These are phyloP conservation scores for Prosapia bicincta DNA, from an alignment of 2,888 invertebrate species.

Conservation along the genomic window DNA sequence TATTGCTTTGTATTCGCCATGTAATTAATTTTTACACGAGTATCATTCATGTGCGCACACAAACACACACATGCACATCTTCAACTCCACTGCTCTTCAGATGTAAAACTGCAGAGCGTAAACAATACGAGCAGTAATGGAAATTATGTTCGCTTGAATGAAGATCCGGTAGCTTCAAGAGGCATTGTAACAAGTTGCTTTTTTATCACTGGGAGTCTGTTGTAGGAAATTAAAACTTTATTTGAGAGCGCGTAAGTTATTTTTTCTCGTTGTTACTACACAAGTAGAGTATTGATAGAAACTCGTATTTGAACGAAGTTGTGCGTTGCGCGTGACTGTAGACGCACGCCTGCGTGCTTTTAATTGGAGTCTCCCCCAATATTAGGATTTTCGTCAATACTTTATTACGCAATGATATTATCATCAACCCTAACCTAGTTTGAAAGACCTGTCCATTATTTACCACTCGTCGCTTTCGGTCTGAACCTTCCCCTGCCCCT, in stretches of 20 bases:
- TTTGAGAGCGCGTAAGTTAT: too few relatives aligned
- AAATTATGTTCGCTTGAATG: background rate
- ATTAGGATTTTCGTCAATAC: background rate
- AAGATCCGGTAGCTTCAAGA: background rate
- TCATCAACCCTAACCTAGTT: background rate
- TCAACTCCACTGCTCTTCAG: background rate
- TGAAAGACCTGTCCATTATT: background rate
- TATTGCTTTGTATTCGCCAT: background rate
- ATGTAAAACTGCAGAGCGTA: too few relatives aligned
- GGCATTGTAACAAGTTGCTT: background rate
- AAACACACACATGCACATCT: background rate
- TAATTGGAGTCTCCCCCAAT: background rate
- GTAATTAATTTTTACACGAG: background rate
- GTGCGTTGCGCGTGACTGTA: background rate
- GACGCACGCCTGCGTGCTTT: background rate
- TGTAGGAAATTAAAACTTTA: background rate
- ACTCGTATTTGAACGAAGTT: background rate
- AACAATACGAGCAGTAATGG: background rate
- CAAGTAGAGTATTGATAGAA: background rate
- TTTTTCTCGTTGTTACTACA: too few relatives aligned
- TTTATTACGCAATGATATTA: background rate
- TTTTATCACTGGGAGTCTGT: background rate
- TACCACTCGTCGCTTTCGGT: background rate
- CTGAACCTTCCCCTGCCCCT: background rate
- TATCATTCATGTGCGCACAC: background rate